These are phyloP conservation scores for Gonioctena quinquepunctata DNA, from an alignment of 1,140 invertebrate genomes.

Conservation along the genomic window DNA sequence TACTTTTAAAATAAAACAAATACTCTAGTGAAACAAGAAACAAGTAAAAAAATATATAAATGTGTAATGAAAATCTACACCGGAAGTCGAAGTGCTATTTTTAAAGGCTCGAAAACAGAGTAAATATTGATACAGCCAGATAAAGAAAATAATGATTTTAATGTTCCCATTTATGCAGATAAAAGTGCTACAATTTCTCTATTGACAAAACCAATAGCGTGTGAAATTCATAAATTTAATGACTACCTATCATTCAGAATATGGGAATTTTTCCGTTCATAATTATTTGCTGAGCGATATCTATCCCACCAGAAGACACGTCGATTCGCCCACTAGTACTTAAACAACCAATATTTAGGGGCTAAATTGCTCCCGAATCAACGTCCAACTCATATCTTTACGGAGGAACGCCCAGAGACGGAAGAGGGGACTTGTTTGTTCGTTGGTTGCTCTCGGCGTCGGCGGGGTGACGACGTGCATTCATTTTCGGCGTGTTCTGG, in stretches of 20 bases:
- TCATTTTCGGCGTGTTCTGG: background rate
- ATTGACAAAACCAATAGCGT: conserved; percentile 5
- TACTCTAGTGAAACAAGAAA: conserved; percentile 36
- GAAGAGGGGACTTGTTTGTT: conserved; percentile 1
- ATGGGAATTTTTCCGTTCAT: conserved; percentile 1
- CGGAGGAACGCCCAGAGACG: background rate
- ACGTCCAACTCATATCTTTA: background rate
- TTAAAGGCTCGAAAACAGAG: conserved; percentile 9
- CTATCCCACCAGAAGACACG: background rate
- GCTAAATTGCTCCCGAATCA: background rate
- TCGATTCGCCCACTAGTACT: background rate
- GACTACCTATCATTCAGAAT: background rate
- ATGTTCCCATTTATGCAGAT: conserved; percentile 8
- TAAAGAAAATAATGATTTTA: conserved; percentile 13
- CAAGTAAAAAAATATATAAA: conserved; percentile 41
- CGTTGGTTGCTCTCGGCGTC: background rate
- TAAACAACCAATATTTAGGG: background rate
- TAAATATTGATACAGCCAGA: conserved; percentile 12
- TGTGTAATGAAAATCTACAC: conserved; percentile 5
- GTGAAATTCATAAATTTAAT: conserved; percentile 12
- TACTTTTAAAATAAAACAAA: background rate
- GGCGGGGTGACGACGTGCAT: background rate
- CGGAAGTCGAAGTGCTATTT: conserved; percentile 14
- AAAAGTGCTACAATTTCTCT: conserved; percentile 10
- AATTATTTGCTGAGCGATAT: background rate